phyloP scores from a whole-genome alignment of 2,113 vertebrate species.

The Nicator chloris region DNA sequence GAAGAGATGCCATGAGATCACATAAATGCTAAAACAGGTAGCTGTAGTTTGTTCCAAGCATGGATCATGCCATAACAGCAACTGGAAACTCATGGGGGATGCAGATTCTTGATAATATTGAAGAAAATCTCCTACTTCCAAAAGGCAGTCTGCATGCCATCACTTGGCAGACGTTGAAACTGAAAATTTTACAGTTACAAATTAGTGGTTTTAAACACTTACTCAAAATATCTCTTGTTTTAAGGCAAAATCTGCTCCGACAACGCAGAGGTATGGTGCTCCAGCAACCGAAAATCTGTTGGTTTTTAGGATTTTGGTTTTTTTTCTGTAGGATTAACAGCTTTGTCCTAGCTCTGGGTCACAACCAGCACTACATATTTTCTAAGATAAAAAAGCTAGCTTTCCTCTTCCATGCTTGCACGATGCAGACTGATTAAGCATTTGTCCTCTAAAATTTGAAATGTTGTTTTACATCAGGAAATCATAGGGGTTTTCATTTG shows the following conservation, averaged over 20 bases:
- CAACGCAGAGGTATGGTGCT: background rate
- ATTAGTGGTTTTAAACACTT: background rate
- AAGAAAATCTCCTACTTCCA: background rate
- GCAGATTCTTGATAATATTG: background rate
- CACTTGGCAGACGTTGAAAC: background rate
- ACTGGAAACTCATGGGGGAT: background rate
- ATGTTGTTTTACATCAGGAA: conserved; percentile 48
- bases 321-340: background rate
- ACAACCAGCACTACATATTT: background rate
- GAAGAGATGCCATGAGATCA: background rate
- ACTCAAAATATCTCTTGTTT: background rate
- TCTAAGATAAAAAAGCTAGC: conserved; percentile 10
- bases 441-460: conserved; percentile 61
- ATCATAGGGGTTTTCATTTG: conserved; percentile 39
- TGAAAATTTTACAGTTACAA: background rate
- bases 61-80: background rate
- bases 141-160: background rate
- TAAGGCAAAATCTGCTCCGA: background rate
- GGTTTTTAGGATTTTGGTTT: background rate
- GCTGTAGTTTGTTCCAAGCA: background rate
- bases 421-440: conserved; percentile 46
- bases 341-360: background rate
- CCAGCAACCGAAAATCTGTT: background rate
- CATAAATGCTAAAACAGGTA: accelerated
- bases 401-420: conserved; percentile 33